Base-by-base conservation (phyloP, 1,140 invertebrate genomes). In the Ostrea denselamellosa region DNA sequence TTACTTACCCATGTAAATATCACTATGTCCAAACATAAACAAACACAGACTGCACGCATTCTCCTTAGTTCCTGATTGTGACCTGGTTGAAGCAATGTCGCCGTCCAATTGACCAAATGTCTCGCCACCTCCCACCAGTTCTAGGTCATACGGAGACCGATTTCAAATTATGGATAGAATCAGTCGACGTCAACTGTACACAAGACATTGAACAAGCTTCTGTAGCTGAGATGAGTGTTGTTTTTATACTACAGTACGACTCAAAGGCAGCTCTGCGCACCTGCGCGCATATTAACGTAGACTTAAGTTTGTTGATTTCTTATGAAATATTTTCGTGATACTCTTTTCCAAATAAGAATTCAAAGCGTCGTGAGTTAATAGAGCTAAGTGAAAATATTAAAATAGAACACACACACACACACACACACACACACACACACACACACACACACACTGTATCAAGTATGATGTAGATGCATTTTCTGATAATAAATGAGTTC, bases 1-100 rank as follows among this genome's bases (percentile, higher is more conserved):
- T 77, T 28, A 77, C 68, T 77, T 77, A 77, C 68, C 68, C 68
- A 77, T 77, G 68, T 77, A 34, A 77, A 77, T 77, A 77, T 77
- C 68, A 34, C 68, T 77, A 77, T 28, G 68, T 77, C 68, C 68
- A 77, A 34, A 77, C 68, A 77, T 77, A 77, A 77, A 77, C 68
- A 77, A 77, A 77, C 68, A 77, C 25, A 77, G 10, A 77, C 5
- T 34, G 28, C 68, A 77, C 68, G 68, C 68, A 77, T 77, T 77
- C 28, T 77, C 56, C 25, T 9, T 34, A 77, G 68, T 77, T 77
- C 68, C 14, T 77, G 68, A 77, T 77, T 77, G 68, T 77, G 68
- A 77, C 68, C 68, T 34, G 68, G 68, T 77, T 25, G 14, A 34
- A 25, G 5, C 8, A 77, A 77, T 25, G 68, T 25, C 68, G 28